Evolutionary conservation across 1,140 invertebrate species (phyloP).

Genomic region (Theocolax elegans): DNA sequence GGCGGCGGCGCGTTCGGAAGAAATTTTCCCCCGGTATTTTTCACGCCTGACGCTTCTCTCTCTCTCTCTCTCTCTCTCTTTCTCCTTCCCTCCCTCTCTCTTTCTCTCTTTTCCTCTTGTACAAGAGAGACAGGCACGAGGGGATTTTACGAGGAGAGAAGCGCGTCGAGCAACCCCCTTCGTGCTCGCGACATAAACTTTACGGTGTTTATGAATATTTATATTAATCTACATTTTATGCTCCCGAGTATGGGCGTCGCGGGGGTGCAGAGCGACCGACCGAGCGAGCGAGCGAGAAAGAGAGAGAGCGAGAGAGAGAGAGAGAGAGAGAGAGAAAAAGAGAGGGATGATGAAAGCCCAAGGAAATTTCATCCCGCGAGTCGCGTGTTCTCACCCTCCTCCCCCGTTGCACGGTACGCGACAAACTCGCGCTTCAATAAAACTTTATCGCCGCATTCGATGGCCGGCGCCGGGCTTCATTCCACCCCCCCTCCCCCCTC

Average conservation of each 20-base stretch:
- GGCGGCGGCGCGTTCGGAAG: slow-evolving; percentile 3
- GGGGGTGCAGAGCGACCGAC: slow-evolving; percentile 11
- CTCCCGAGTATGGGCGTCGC: slow-evolving; percentile 43
- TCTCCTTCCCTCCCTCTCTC: neutral
- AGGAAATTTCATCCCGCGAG: slow-evolving; percentile 47
- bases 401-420: slow-evolving; percentile 20
- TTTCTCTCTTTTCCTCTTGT: too few relatives aligned
- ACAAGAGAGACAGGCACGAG: too few relatives aligned
- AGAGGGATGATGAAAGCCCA: slow-evolving; percentile 38
- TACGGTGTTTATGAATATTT: slow-evolving; percentile 65
- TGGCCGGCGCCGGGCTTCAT: slow-evolving; percentile 25
- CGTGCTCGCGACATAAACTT: slow-evolving; percentile 53
- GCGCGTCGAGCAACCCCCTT: slow-evolving; percentile 43
- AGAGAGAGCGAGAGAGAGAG: neutral
- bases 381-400: neutral
- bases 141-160: slow-evolving; percentile 59
- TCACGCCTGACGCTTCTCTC: slow-evolving; percentile 1
- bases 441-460: slow-evolving; percentile 48
- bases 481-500: slow-evolving; percentile 28
- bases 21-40: slow-evolving; percentile 29
- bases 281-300: slow-evolving; percentile 19
- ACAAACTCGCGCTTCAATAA: slow-evolving; percentile 50
- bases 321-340: neutral
- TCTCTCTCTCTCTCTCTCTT: neutral
- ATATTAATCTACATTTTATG: slow-evolving; percentile 64